Base-by-base conservation (phyloP, 2,888 invertebrate species). In the Drosophila pegasa region DNA sequence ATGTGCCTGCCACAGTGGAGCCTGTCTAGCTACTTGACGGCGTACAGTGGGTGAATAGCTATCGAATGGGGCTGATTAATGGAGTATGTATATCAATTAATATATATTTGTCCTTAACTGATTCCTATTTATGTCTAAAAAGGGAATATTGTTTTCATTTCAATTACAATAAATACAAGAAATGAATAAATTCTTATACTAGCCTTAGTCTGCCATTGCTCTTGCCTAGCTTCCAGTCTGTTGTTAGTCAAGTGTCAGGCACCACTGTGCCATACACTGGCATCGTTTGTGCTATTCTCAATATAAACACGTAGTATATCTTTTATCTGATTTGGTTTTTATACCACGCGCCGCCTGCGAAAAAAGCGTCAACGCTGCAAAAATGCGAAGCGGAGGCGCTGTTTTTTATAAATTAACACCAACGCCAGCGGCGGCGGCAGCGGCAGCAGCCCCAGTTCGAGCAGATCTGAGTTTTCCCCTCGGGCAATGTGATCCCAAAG, bases 351-450 rank as follows among this genome's bases (percentile, higher is more conserved):
- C 67, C 78, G 59, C 55, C 61, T 66, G 76, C 58, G 68, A 72
- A 71, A 85, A 84, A 85, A 84, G 68, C 84, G 87, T 79, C 84
- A 87, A 85, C 84, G 69, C 51, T 71, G 87, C 87, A 74, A 67
- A 71, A 80, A 75, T 35, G 51, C 63, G 60, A 63, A 54, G 47
- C 56, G 60, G 62, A 57, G 61, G 59, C 74, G 67, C 80, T 86
- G 71, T 78, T 83, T 84, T 84, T 83, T 83, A 85, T 80, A 83
- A 62, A 68, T 74, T 85, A 61, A 83, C 83, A 78, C 72, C 64
- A 65, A 7, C 52, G 41, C 38, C 50, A 55, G 18, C 8, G 31
- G 48, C 35, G n/a, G 3, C 33, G 14, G 2, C 41, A 14, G 12
- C n/a, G 7, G 22, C 25, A 10, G 16, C 33, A 47, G 38, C 54